These are phyloP conservation scores for Tachina grossa DNA, from an alignment of 2,888 invertebrate genomes.

Conservation along the genomic window DNA sequence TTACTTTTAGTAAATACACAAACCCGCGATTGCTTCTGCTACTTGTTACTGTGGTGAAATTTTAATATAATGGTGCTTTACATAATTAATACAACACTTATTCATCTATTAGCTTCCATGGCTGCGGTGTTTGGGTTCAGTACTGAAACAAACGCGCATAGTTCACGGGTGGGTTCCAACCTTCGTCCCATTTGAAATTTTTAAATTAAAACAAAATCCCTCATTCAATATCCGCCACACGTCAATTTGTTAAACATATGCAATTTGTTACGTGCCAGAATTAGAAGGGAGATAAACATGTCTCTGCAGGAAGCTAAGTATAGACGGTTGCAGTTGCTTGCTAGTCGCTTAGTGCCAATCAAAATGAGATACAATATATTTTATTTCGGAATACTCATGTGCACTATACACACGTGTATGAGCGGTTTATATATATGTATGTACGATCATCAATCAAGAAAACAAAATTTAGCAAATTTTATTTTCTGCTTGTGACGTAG, in stretches of 20 bases:
- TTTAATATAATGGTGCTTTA: no score
- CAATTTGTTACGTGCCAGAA: slow-evolving; percentile 69
- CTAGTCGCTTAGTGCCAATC: slow-evolving; percentile 72
- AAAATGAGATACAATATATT: slow-evolving; percentile 61
- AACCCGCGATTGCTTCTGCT: neutral
- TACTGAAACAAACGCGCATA: no score
- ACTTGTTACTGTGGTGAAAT: no score
- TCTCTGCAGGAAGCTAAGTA: slow-evolving; percentile 73
- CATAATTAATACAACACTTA: no score
- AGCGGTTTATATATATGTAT: no score
- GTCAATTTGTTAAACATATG: slow-evolving; percentile 59
- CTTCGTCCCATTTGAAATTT: neutral
- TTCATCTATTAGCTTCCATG: no score
- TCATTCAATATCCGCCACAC: slow-evolving; percentile 68
- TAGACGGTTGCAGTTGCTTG: slow-evolving; percentile 58
- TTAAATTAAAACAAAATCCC: slow-evolving; percentile 32
- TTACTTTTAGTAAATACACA: slow-evolving; percentile 18
- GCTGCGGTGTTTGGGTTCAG: no score
- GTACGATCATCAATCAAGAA: no score
- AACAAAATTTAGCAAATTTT: no score
- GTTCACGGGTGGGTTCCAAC: no score
- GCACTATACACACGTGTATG: no score
- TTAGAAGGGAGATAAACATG: slow-evolving; percentile 53
- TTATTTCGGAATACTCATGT: neutral
- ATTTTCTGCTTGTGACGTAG: no score